Evolutionary conservation across 2,113 vertebrate genomes (phyloP).

Genomic region (Alces alces): DNA sequence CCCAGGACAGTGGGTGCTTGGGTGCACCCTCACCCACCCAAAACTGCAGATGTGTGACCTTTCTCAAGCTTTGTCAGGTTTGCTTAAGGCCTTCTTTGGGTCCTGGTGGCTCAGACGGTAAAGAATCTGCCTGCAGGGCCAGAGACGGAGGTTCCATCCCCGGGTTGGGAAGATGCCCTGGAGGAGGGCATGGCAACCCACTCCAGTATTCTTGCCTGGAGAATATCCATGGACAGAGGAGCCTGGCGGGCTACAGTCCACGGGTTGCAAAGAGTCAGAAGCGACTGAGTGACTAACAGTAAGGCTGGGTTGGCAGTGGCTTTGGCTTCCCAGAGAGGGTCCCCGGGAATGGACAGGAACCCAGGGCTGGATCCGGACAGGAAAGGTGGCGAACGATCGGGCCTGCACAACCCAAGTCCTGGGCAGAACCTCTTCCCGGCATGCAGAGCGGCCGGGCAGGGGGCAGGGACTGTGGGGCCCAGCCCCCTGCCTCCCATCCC

Average conservation of each 20-base stretch:
- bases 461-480: accelerated
- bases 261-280: not conserved
- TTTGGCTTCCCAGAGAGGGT: not conserved
- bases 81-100: not conserved
- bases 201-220: not conserved
- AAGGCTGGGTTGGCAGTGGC: not conserved
- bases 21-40: not conserved
- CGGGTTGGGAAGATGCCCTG: not conserved
- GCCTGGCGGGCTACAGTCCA: not conserved
- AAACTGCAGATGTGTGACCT: not conserved
- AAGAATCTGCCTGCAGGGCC: not conserved
- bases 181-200: not conserved
- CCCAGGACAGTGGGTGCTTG: not conserved
- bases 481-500: not conserved
- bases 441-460: accelerated
- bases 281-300: not conserved
- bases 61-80: not conserved
- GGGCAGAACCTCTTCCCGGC: not conserved
- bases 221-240: not conserved
- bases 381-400: not conserved
- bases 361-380: not conserved
- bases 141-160: not conserved
- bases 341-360: accelerated
- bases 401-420: not conserved
- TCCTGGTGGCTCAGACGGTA: not conserved